A percentile compares a stretch with the other conserved stretches of the same genome.
phyloP scores from a whole-genome alignment of 2,797 vertebrate species.

The Taenioides sp. region DNA sequence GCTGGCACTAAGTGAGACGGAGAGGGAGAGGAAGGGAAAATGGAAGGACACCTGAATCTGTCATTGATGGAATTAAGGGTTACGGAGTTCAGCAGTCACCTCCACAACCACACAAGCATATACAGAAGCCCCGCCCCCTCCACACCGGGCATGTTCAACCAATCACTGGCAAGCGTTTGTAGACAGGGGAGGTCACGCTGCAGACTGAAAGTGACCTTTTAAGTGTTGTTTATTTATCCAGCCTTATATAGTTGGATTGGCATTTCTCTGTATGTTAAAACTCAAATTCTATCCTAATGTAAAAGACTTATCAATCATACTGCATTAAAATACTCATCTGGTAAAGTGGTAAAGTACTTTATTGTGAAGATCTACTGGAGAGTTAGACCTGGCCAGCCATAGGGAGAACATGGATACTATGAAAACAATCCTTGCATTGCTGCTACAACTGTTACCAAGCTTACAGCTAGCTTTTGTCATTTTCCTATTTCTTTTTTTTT shows the following conservation, averaged over 20 bases:
- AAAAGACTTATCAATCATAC: not conserved
- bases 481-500: no score
- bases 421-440: no score
- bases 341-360: not conserved
- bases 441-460: no score
- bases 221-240: slow-evolving; percentile 31
- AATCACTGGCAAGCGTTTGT: slow-evolving; percentile 50
- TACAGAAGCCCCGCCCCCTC: not conserved
- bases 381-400: not conserved
- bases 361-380: not conserved
- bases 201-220: slow-evolving; percentile 47
- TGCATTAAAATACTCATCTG: not conserved
- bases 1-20: slow-evolving; percentile 61
- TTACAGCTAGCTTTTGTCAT: no score
- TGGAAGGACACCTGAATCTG: slow-evolving; percentile 64
- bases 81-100: slow-evolving; percentile 45
- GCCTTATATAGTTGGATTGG: not conserved
- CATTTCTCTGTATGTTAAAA: slow-evolving; percentile 18
- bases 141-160: slow-evolving; percentile 19
- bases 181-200: slow-evolving; percentile 19
- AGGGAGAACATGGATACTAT: not conserved
- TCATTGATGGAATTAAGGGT: slow-evolving; percentile 67
- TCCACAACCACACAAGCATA: slow-evolving; percentile 8
- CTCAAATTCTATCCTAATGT: no score
- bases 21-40: slow-evolving; percentile 64